Conservation (phyloP, 2,113 vertebrate genomes). For the Sylvietta virens region DNA sequence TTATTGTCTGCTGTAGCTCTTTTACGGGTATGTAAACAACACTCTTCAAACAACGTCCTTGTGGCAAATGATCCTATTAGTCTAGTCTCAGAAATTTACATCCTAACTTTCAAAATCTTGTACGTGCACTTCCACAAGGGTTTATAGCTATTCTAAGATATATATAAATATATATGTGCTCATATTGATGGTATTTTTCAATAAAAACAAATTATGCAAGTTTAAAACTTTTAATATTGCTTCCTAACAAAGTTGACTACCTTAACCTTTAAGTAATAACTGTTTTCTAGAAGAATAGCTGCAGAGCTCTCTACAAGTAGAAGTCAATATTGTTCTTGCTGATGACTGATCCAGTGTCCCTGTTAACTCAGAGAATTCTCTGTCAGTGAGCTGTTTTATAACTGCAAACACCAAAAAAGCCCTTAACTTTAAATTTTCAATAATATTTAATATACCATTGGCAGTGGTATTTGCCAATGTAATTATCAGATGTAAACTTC, state of each 20-base stretch:
- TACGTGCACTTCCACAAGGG: neutral
- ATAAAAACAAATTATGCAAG: neutral
- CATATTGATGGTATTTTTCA: neutral
- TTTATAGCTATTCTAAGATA: neutral
- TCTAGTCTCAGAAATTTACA: constrained; percentile 44
- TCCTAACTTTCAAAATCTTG: constrained; percentile 29
- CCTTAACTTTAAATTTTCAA: neutral
- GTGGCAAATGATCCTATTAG: constrained; percentile 27
- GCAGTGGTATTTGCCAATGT: neutral
- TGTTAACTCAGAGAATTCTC: neutral
- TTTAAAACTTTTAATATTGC: neutral
- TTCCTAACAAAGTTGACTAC: neutral
- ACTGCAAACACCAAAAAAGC: too few species aligned
- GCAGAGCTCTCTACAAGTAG: neutral
- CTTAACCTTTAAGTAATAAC: neutral
- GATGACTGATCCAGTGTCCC: neutral
- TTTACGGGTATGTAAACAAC: neutral
- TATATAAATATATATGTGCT: neutral
- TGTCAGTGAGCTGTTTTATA: neutral
- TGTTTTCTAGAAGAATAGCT: neutral
- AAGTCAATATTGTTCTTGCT: neutral
- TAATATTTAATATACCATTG: neutral
- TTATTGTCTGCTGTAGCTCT: neutral
- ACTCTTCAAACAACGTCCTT: neutral
- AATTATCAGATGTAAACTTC: neutral